Evolutionary conservation across 1,140 invertebrate genomes (phyloP), one percentile per base, ranked within the genome.

Genomic region (Araneus ventricosus): DNA sequence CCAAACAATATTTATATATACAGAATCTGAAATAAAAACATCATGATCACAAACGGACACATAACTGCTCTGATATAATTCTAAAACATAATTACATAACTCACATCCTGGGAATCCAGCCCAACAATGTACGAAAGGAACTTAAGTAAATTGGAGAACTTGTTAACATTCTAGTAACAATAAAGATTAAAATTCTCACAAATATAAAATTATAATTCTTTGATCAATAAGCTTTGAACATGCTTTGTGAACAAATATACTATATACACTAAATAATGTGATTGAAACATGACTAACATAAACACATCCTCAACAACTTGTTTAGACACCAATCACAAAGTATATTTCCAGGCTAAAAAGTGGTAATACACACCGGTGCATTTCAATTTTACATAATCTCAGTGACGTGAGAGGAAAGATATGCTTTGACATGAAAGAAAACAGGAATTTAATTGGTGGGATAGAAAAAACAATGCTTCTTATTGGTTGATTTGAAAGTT

Each of bases 201-300:
- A 87, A 87, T 87, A 87, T 61, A 87, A 87, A 87, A 87, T 87
- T 87, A 87, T 87, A 87, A 37, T 87, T 87, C 85, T 87, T 87
- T 87, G 57, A 82, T 82, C 80, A 82, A 82, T 82, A 82, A 45
- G 39, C 39, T 52, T 41, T 27, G 27, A 82, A 82, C 80, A 82
- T 82, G 80, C 39, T 82, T 82, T 52, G 39, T 75, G 70, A 75
- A 37, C 70, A 75, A 82, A 82, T 27, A 82, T n/a, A 82, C 80
- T 82, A 82, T 82, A 39, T 82, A 82, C 80, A 82, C 80, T 82
- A 82, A 37, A 75, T 75, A 34, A 82, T 45, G 41, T n/a, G 80
- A 24, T 80, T 39, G 24, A 80, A 80, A 82, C 80, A 41, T 82
- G 80, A 82, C 80, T 82, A 82, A 82, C 80, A 14, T 45, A 52